Evolutionary conservation across 2,888 invertebrate species (phyloP).

Genomic region (Zootermopsis nevadensis): DNA sequence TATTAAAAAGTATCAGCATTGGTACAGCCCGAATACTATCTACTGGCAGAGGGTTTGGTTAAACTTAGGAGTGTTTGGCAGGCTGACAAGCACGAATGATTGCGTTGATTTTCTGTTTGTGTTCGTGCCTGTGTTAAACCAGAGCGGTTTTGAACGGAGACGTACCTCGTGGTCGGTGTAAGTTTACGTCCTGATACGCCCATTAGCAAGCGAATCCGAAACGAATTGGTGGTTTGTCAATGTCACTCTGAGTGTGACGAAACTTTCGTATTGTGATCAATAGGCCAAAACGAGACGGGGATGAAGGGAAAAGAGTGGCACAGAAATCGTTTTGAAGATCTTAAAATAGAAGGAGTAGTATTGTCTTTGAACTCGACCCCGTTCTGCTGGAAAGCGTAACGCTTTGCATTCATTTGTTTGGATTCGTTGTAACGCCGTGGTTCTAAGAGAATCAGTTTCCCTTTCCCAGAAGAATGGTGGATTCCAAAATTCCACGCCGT

Average conservation of each 20-base stretch:
- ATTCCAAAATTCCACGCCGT: background rate
- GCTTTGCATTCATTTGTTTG: background rate
- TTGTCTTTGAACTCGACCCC: constrained; percentile 28
- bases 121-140: background rate
- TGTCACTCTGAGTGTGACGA: constrained; percentile 20
- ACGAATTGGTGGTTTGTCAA: constrained; percentile 34
- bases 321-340: constrained; percentile 21
- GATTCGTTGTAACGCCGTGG: background rate
- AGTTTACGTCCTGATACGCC: background rate
- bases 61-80: background rate
- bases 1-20: no score
- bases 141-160: background rate
- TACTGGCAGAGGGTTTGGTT: no score
- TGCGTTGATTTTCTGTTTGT: background rate
- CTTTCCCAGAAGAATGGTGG: background rate
- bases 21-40: no score
- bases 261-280: constrained; percentile 26
- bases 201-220: constrained; percentile 3
- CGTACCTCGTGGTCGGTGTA: background rate
- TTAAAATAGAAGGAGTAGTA: background rate
- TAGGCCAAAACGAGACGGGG: constrained; percentile 1
- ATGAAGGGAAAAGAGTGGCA: background rate
- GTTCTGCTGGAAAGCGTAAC: constrained; percentile 32
- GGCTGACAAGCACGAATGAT: background rate
- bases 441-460: background rate